Conservation (phyloP, 2,797 vertebrate species). For the Melanotaenia nigrans region DNA sequence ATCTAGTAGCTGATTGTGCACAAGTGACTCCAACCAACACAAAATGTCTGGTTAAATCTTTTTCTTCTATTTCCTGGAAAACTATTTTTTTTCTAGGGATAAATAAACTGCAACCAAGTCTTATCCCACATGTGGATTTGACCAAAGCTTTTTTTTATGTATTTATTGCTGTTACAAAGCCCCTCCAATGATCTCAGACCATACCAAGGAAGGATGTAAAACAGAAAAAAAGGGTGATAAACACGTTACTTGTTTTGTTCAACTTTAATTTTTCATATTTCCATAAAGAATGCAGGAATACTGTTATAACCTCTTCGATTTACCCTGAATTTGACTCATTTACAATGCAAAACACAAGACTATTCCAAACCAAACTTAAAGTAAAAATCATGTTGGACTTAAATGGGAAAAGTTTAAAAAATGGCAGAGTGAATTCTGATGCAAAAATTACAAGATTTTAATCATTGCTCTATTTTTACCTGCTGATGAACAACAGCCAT, state of each 20-base stretch:
- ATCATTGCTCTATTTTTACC: conserved; percentile 77
- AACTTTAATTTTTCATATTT: conserved; percentile 79
- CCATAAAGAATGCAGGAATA: conserved; percentile 54
- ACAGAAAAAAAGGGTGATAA: conserved; percentile 6
- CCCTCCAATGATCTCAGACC: not conserved
- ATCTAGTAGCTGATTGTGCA: not conserved
- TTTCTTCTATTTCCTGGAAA: not conserved
- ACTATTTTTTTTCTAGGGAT: conserved; percentile 27
- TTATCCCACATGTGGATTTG: conserved; percentile 37
- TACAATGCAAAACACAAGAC: not conserved
- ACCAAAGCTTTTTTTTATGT: conserved; percentile 39
- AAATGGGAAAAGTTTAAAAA: conserved; percentile 30
- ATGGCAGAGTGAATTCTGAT: conserved; percentile 75
- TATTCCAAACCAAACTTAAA: not conserved
- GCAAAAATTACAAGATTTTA: conserved; percentile 77
- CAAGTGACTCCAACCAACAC: not conserved
- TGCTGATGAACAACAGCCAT: conserved; percentile 68
- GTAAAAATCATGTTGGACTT: conserved; percentile 20
- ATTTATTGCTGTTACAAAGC: not conserved
- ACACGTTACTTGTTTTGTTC: conserved; percentile 69
- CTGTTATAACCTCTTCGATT: conserved; percentile 18
- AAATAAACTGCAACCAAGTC: conserved; percentile 56
- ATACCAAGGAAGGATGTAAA: not conserved
- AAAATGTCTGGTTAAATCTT: not conserved
- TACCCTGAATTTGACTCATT: conserved; percentile 1